Evolutionary conservation across 2,888 invertebrate genomes (phyloP).

Genomic region (Euphydryas editha): DNA sequence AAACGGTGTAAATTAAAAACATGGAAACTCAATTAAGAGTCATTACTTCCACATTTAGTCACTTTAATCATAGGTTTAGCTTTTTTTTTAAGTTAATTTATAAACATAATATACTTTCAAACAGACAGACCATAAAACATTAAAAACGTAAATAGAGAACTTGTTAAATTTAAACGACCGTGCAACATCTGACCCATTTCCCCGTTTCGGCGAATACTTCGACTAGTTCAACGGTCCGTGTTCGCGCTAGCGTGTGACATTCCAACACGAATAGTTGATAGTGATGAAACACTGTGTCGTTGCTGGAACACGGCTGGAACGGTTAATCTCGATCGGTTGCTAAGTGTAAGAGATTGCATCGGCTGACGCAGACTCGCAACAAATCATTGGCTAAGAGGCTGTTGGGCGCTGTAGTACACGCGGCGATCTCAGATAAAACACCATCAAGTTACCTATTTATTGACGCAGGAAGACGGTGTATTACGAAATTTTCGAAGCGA

Average conservation of each 20-base stretch:
- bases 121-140: neutral
- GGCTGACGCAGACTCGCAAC: constrained; percentile 48
- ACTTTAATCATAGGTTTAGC: no score
- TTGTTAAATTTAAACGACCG: constrained; percentile 3
- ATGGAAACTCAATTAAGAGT: no score
- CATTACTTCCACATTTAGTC: no score
- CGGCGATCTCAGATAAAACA: constrained; percentile 42
- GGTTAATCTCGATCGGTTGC: constrained; percentile 40
- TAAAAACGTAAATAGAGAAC: neutral
- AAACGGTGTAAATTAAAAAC: no score
- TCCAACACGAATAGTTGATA: constrained; percentile 25
- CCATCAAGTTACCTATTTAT: constrained; percentile 33
- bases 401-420: constrained; percentile 43
- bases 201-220: neutral
- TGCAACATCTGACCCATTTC: constrained; percentile 3
- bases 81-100: neutral
- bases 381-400: constrained; percentile 47
- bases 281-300: constrained; percentile 36
- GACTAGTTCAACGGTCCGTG: constrained; percentile 8
- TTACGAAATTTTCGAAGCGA: constrained; percentile 11
- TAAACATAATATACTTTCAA: neutral
- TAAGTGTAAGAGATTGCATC: constrained; percentile 49
- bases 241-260: constrained; percentile 21
- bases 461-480: constrained; percentile 26
- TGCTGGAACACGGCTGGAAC: constrained; percentile 24